phyloP scores from a whole-genome alignment of 1,140 invertebrate genomes.

The Aethina tumida region DNA sequence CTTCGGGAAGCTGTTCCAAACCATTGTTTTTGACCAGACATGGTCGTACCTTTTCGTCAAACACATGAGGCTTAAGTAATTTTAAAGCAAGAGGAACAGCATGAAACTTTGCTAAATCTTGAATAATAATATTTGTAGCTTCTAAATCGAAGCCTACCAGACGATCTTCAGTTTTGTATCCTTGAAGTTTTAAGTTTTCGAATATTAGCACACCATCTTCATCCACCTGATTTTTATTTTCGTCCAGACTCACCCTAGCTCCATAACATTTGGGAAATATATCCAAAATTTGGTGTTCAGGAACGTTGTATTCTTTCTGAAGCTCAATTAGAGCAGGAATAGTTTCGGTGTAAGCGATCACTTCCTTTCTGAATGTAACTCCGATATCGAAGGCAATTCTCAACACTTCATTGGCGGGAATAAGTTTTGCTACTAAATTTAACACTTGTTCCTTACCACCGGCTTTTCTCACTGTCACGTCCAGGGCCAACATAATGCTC shows the following conservation, averaged over 20 bases:
- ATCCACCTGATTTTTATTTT: constrained; percentile 37
- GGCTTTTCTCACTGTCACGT: constrained; percentile 19
- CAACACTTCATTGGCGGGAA: constrained; percentile 44
- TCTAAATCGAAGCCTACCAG: constrained; percentile 39
- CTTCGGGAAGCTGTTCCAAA: constrained; percentile 25
- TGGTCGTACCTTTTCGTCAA: constrained; percentile 36
- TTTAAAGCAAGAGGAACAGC: constrained; percentile 46
- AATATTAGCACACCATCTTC: constrained; percentile 46
- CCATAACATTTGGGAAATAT: constrained; percentile 44
- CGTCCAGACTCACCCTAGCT: constrained; percentile 37
- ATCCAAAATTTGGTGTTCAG: constrained; percentile 35
- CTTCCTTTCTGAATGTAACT: constrained; percentile 47
- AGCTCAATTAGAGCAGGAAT: constrained; percentile 40
- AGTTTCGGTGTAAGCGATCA: constrained; percentile 43
- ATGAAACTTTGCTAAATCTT: constrained; percentile 45
- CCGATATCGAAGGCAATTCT: constrained; percentile 46
- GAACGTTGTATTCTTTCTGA: constrained; percentile 38
- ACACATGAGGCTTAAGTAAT: constrained; percentile 39
- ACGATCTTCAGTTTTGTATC: constrained; percentile 41
- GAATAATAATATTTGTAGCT: constrained; percentile 39
- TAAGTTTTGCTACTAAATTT: constrained; percentile 46
- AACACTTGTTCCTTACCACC: constrained; percentile 30
- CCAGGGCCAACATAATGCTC: constrained; percentile 29
- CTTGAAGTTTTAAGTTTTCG: constrained; percentile 44
- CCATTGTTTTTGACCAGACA: constrained; percentile 28